Percentiles rank a stretch among this genome's conserved stretches.
Evolutionary conservation across 2,888 invertebrate species (phyloP).

Genomic region (Mellilla xanthometata): DNA sequence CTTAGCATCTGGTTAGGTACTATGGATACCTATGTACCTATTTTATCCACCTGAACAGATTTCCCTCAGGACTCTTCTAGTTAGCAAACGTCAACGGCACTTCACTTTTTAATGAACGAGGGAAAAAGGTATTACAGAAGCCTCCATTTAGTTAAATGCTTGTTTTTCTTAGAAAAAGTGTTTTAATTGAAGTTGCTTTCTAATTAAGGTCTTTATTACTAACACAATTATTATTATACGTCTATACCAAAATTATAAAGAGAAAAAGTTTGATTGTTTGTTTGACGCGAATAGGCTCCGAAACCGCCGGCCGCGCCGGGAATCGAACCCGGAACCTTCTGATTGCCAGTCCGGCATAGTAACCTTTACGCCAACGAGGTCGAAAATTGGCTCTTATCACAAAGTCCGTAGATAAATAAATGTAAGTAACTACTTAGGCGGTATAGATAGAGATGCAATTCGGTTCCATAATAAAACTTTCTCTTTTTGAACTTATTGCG

Average conservation of each 20-base stretch:
- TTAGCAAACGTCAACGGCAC: constrained; percentile 12
- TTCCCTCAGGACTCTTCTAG: constrained; percentile 14
- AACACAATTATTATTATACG: too few species aligned
- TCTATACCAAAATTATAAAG: too few species aligned
- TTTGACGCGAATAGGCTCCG: too few species aligned
- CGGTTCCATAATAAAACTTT: constrained; percentile 20
- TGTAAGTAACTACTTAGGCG: not conserved
- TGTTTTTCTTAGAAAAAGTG: constrained; percentile 1
- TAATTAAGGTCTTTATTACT: too few species aligned
- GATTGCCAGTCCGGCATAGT: too few species aligned
- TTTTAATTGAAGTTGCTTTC: not conserved
- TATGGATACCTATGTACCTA: not conserved
- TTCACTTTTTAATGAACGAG: constrained; percentile 16
- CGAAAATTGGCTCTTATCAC: too few species aligned
- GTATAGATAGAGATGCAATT: constrained; percentile 16
- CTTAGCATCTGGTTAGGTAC: too few species aligned
- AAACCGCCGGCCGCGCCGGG: too few species aligned
- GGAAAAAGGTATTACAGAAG: constrained; percentile 9
- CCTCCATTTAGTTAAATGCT: constrained; percentile 3
- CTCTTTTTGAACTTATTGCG: constrained; percentile 23
- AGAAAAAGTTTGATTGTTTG: too few species aligned
- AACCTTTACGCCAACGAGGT: too few species aligned
- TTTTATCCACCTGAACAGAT: constrained; percentile 11
- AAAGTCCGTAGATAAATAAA: too few species aligned
- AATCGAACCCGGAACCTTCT: too few species aligned